Conservation (phyloP, 2,113 vertebrate genomes). For the Carlito syrichta region DNA sequence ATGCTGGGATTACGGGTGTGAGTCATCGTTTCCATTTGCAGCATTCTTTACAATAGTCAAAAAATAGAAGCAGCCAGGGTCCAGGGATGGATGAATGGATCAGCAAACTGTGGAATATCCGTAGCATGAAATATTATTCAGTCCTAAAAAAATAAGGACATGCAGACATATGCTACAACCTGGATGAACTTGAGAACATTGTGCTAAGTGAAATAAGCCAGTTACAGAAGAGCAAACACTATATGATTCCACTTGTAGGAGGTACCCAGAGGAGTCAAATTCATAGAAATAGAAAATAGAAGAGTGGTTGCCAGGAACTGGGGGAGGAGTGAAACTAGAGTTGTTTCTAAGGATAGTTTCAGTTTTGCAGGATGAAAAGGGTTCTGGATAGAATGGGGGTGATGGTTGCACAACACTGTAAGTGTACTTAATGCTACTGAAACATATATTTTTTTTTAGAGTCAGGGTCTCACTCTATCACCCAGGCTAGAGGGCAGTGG, state of each 20-base stretch:
- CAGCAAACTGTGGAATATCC: background rate
- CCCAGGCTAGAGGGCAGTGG: too few relatives aligned
- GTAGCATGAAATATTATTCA: background rate
- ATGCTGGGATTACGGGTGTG: too few relatives aligned
- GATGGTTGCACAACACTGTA: background rate
- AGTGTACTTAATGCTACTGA: background rate
- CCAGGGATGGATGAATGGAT: background rate
- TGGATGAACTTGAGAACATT: background rate
- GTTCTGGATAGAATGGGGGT: background rate
- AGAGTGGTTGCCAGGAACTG: background rate
- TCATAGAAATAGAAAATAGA: background rate
- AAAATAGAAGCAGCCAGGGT: background rate
- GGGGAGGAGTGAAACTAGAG: background rate
- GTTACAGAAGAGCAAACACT: background rate
- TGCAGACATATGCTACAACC: background rate
- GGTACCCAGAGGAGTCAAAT: background rate
- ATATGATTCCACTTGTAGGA: background rate
- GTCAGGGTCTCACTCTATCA: too few relatives aligned
- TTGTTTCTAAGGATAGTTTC: background rate
- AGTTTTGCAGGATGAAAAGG: background rate
- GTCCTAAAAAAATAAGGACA: background rate
- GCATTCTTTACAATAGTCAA: background rate
- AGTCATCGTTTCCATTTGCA: too few relatives aligned
- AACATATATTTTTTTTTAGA: background rate
- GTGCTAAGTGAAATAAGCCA: background rate